These are phyloP conservation scores for Muschampia plurimacula DNA, from an alignment of 2,888 invertebrate species.

Conservation along the genomic window DNA sequence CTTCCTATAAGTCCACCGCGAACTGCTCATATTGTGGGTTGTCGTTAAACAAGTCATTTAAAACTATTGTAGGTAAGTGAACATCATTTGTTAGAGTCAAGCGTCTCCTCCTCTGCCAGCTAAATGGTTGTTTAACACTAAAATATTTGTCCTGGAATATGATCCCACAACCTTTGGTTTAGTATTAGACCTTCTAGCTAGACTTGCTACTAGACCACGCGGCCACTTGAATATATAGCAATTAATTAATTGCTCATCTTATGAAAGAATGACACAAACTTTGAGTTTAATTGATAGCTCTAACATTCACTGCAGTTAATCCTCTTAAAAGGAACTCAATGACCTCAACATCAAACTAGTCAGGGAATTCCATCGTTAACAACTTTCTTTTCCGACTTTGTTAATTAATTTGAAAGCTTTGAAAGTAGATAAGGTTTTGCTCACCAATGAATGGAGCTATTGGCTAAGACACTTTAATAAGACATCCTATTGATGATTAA, in stretches of 20 bases:
- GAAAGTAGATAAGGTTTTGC: conserved; percentile 31
- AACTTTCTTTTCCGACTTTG: conserved; percentile 34
- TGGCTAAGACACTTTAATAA: conserved; percentile 34
- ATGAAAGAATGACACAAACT: not conserved
- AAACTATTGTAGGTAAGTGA: too few species aligned
- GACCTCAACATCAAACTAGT: conserved; percentile 23
- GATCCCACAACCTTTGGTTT: too few species aligned
- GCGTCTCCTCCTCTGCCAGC: too few species aligned
- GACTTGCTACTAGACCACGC: too few species aligned
- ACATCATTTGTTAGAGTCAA: too few species aligned
- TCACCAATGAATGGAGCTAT: conserved; percentile 28
- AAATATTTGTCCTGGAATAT: too few species aligned
- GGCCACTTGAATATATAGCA: too few species aligned
- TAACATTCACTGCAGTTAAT: not conserved
- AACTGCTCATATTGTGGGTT: too few species aligned
- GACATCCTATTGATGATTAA: conserved; percentile 30
- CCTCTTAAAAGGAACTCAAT: conserved; percentile 8
- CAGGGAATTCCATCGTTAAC: conserved; percentile 24
- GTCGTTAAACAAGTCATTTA: too few species aligned
- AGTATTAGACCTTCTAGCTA: too few species aligned
- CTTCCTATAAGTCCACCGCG: too few species aligned
- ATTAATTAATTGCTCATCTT: not conserved
- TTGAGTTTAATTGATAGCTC: not conserved
- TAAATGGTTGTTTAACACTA: too few species aligned
- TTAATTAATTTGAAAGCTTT: conserved; percentile 37